Evolutionary conservation across 2,113 vertebrate genomes (phyloP).

Genomic region (Eulemur rufifrons): DNA sequence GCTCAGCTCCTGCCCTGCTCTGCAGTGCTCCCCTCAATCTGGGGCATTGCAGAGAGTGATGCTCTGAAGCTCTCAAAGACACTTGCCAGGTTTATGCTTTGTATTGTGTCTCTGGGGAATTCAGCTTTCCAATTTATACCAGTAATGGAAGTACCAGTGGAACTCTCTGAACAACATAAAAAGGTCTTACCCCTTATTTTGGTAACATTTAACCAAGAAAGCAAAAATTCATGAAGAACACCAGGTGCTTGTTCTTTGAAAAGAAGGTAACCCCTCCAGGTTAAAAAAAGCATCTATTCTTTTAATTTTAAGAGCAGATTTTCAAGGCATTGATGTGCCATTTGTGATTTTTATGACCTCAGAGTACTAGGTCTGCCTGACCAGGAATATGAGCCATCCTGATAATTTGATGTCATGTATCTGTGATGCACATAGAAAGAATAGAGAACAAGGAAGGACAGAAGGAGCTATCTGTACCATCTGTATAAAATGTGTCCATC

Average conservation of each 20-base stretch:
- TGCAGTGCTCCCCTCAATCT: not conserved
- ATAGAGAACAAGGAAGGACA: not conserved
- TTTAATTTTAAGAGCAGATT: not conserved
- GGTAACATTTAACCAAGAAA: not conserved
- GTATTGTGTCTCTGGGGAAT: not conserved
- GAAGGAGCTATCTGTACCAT: not conserved
- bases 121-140: not conserved
- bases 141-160: not conserved
- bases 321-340: not conserved
- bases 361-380: not conserved
- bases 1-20: not conserved
- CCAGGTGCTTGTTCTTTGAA: not conserved
- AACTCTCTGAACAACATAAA: not conserved
- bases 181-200: not conserved
- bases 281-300: not conserved
- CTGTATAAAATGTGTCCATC: not conserved
- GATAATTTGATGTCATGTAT: not conserved
- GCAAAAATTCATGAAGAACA: not conserved
- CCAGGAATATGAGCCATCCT: not conserved
- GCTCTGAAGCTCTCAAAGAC: not conserved
- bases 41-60: not conserved
- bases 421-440: not conserved
- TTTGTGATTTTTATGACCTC: not conserved
- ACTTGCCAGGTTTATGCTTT: not conserved
- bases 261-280: not conserved